Percentiles rank a stretch among this genome's conserved stretches.
phyloP scores from a whole-genome alignment of 30 jellyfish, hydroid and myxozoan species.

The Calvadosia cruxmelitensis region DNA sequence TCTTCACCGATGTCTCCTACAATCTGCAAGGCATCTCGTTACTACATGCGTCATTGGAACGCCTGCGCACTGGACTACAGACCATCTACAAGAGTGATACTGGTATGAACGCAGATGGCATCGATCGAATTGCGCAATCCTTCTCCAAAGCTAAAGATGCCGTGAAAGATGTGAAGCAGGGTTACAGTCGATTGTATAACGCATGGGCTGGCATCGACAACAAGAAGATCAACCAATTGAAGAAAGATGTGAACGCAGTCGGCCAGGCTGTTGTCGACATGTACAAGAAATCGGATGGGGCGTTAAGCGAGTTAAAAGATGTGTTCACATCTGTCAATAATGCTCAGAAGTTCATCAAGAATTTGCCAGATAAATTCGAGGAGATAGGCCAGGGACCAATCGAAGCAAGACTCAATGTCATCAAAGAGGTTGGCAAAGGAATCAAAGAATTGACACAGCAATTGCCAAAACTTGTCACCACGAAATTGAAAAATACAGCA shows the following conservation, averaged over 20 bases:
- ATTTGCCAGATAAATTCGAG: not conserved
- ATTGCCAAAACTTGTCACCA: slow-evolving; percentile 7
- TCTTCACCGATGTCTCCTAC: slow-evolving; percentile 6
- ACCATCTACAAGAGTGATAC: slow-evolving; percentile 45
- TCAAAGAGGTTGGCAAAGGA: slow-evolving; percentile 3
- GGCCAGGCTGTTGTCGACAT: slow-evolving; percentile 7
- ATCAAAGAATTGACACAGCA: slow-evolving; percentile 8
- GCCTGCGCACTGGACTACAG: slow-evolving; percentile 47
- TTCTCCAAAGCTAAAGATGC: slow-evolving; percentile 30
- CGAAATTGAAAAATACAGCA: not conserved
- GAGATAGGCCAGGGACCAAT: slow-evolving; percentile 33
- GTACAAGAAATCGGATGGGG: slow-evolving; percentile 26
- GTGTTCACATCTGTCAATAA: not conserved
- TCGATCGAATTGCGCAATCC: slow-evolving; percentile 24
- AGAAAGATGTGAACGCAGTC: slow-evolving; percentile 7
- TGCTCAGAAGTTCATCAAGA: slow-evolving; percentile 11
- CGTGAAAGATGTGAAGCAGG: slow-evolving; percentile 10
- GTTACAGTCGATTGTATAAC: slow-evolving; percentile 1
- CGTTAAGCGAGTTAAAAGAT: slow-evolving; percentile 2
- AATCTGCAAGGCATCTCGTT: slow-evolving; percentile 30
- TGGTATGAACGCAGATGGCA: slow-evolving; percentile 11
- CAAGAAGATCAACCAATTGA: slow-evolving; percentile 10
- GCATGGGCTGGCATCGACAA: slow-evolving; percentile 30
- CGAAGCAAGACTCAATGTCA: slow-evolving; percentile 12
- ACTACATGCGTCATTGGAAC: slow-evolving; percentile 46